Base-by-base conservation (phyloP, 1,140 invertebrate genomes). In the Drosophila watanabei region DNA sequence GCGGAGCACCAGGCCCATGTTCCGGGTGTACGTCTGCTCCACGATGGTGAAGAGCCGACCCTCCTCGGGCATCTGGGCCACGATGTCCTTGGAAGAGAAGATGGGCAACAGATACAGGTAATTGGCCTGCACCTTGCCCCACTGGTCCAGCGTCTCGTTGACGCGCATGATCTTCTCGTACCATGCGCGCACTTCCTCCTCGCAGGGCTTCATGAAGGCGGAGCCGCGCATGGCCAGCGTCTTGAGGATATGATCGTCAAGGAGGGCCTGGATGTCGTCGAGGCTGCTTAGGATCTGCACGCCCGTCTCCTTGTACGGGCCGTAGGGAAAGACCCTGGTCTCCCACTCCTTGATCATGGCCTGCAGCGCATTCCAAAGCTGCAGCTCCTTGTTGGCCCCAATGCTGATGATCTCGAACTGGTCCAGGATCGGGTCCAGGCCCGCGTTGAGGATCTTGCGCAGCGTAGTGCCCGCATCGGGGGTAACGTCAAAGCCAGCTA, bases 91-190 rank as follows among this genome's bases (percentile, higher is more conserved):
- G 1, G 98, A 98, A 4, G 97, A 97, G 93, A 99, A 99, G 80
- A 99, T 98, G 1, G 98, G 98, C 76, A 98, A 94, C 30, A 99
- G 94, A 93, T 99, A 98, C n/a, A 98, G 94, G 96, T 97, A 99
- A 76, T 97, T 97, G 41, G 96, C 95, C 93, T 98, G 97, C 14
- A 97, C 97, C 93, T 97, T 97, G 5, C 97, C 95, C 98, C 98
- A 98, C 92, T 97, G 96, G 79, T 98, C 97, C 14, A 98, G 94
- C 2, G 97, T 97, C 45, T 94, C 94, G 92, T 98, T 97, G 0
- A 98, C 95, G 46, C 96, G 93, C 48, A 96, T 94, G 33, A 98
- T 94, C 87, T 96, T 96, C 20, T 96, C 95, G 92, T 98, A 98
- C 97, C 98, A 98, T 2, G 95, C 94, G 88, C 95, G 96, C 24